Evolutionary conservation across 1,140 invertebrate genomes (phyloP), one percentile per base, ranked within the genome.

Genomic region (Zaprionus taronus): DNA sequence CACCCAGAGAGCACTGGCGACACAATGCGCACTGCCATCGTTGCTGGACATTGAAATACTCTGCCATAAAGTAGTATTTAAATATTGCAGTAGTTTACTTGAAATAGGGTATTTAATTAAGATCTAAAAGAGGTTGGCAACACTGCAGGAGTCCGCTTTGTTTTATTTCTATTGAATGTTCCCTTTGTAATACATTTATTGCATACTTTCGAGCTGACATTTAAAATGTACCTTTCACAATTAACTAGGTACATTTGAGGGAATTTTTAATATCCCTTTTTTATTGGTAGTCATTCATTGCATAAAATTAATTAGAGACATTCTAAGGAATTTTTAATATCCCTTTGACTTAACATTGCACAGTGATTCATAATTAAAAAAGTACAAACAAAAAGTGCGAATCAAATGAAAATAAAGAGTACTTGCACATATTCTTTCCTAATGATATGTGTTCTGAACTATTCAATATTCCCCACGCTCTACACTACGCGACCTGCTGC

Each of bases 31-130:
- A 6, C 2, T 1, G 24, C 22, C 28, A 7, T 7, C 20, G 24
- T 1, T 22, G 28, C 15, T 47, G 58, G 60, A 47, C 28, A 22
- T 3, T 0, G 9, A 14, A 49, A 75, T 80, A 80, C 71, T 51
- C 60, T 65, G 38, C 41, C 7, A 17, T 2, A 47, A 47, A 47
- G 41, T 1, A 47, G 38, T n/a, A 2, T 5, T 44, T n/a, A 44
- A n/a, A n/a, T n/a, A n/a, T 44, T 44, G 2, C 3, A n/a, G 2
- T 2, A 44, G n/a, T 2, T 9, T 2, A 7, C 15, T 44, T 44
- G 2, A 44, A 44, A 17, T 9, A 9, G 5, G 0, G n/a, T 17
- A 44, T 17, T 44, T 17, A 11, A 4, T 4, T 2, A 34, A 34
- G 3, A 11, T 34, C 31, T 11, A 34, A 34, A 11, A 11, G 9